phyloP scores from a whole-genome alignment of 2,888 invertebrate species.

The Leptothorax acervorum region DNA sequence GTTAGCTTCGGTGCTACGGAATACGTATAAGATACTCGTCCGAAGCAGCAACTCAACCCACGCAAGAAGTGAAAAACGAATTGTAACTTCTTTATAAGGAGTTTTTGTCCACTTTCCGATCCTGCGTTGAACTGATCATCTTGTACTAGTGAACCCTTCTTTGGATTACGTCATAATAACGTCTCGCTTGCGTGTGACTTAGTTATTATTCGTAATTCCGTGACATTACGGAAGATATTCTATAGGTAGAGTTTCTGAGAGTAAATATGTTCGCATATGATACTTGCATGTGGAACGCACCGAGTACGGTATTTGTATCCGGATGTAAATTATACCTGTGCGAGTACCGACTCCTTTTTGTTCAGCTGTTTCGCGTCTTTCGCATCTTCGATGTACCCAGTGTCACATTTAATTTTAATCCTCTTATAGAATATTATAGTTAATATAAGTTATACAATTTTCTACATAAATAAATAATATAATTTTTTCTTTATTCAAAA shows the following conservation, averaged over 20 bases:
- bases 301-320: conserved; percentile 36
- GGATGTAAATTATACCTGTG: conserved; percentile 76
- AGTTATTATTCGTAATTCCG: neutral
- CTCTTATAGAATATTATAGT: neutral
- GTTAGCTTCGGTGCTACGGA: neutral
- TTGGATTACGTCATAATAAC: neutral
- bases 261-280: neutral
- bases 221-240: neutral
- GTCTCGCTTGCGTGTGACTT: neutral
- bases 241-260: neutral
- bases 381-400: conserved; percentile 41
- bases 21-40: neutral
- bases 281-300: neutral
- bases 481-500: neutral
- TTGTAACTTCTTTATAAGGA: neutral
- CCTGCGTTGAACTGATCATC: neutral
- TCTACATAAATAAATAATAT: neutral
- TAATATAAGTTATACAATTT: neutral
- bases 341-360: conserved; percentile 69
- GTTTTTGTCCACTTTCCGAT: neutral
- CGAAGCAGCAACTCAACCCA: neutral
- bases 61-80: neutral
- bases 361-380: conserved; percentile 65
- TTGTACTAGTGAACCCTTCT: neutral
- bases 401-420: neutral